phyloP scores from a whole-genome alignment of 2,113 vertebrate genomes.

The Oreotragus oreotragus region DNA sequence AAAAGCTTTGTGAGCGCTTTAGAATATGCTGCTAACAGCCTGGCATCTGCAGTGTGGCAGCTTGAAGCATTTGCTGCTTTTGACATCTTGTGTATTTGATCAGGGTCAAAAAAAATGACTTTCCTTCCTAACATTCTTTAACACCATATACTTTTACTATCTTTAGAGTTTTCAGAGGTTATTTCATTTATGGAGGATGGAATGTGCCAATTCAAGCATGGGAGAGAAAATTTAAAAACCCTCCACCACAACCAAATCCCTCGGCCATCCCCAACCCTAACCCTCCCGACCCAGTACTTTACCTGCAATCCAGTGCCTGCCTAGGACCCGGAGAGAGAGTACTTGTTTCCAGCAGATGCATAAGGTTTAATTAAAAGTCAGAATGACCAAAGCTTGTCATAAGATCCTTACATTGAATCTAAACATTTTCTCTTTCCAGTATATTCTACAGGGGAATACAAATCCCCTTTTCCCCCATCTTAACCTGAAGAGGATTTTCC shows the following conservation, averaged over 20 bases:
- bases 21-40: conserved; percentile 69
- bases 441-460: not conserved
- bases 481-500: not conserved
- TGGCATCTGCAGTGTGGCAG: conserved; percentile 71
- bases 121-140: not conserved
- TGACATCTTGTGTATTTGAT: conserved; percentile 19
- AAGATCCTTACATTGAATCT: not conserved
- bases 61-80: conserved; percentile 32
- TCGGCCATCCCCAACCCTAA: accelerated
- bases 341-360: not conserved
- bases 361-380: not conserved
- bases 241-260: not conserved
- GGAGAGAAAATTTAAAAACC: not conserved
- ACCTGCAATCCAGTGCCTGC: not conserved
- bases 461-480: not conserved
- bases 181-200: not conserved
- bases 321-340: not conserved
- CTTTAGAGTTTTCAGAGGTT: not conserved
- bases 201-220: not conserved
- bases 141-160: not conserved
- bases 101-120: not conserved
- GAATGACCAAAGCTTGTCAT: not conserved
- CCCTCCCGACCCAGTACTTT: accelerated
- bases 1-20: conserved; percentile 70
- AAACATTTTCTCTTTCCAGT: not conserved